Percentiles rank a stretch among this genome's conserved stretches.
Evolutionary conservation across 1,140 invertebrate genomes (phyloP).

Genomic region (Zelostemma sp.): DNA sequence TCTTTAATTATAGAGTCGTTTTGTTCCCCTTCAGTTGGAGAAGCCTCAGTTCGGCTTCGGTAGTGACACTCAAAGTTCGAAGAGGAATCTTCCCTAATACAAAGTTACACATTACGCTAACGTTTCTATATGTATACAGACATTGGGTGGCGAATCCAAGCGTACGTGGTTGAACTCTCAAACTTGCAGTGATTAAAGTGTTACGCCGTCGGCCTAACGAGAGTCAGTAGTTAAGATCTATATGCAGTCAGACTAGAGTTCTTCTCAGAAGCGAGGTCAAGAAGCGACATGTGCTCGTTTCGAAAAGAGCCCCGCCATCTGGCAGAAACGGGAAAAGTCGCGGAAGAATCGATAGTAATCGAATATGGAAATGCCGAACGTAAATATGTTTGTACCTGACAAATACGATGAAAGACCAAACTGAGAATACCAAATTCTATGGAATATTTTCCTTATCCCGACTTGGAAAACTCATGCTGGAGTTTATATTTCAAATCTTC

Average conservation of each 20-base stretch:
- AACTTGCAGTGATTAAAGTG: conserved; percentile 55
- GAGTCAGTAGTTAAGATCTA: conserved; percentile 38
- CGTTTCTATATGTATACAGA: conserved; percentile 12
- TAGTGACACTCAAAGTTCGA: neutral
- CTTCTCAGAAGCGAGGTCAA: conserved; percentile 31
- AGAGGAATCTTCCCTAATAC: conserved; percentile 11
- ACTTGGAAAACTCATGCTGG: too few relatives aligned
- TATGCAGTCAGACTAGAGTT: conserved; percentile 25
- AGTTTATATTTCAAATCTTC: too few relatives aligned
- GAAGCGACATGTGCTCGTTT: conserved; percentile 27
- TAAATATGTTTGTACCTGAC: neutral
- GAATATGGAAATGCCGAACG: neutral
- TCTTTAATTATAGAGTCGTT: neutral
- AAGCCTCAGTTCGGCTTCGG: too few relatives aligned
- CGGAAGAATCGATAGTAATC: neutral
- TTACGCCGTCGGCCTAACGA: conserved; percentile 28
- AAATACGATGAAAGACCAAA: too few relatives aligned
- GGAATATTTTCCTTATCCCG: too few relatives aligned
- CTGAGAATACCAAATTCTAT: too few relatives aligned
- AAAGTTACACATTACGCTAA: conserved; percentile 17
- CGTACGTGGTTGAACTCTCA: conserved; percentile 27
- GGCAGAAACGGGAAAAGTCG: neutral
- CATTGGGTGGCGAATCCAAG: conserved; percentile 26
- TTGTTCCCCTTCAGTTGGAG: too few relatives aligned
- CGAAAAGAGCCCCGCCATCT: neutral